These are phyloP conservation scores for Dipus sagitta DNA, from an alignment of 2,797 vertebrate species.

Conservation along the genomic window DNA sequence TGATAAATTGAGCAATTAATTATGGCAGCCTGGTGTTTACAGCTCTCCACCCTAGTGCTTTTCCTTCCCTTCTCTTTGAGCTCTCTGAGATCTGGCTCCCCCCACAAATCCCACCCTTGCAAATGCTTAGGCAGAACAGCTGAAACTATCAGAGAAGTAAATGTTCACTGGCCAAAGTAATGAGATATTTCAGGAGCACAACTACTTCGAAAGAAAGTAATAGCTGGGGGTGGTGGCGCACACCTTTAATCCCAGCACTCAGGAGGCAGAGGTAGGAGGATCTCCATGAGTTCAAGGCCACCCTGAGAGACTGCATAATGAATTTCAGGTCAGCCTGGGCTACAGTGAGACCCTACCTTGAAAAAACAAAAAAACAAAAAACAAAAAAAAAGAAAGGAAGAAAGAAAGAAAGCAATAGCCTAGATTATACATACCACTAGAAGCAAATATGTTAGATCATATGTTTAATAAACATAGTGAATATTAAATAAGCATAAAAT, in stretches of 20 bases:
- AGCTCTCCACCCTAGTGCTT: neutral
- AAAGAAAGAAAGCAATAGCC: conserved; percentile 43
- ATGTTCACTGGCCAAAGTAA: conserved; percentile 24
- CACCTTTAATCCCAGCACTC: no score
- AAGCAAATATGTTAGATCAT: conserved; percentile 39
- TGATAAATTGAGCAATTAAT: conserved; percentile 3
- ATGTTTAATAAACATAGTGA: conserved; percentile 43
- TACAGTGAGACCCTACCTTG: no score
- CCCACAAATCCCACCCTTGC: neutral
- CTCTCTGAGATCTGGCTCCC: conserved; percentile 7
- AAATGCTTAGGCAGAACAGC: conserved; percentile 22
- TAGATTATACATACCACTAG: conserved; percentile 36
- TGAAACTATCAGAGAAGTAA: conserved; percentile 59
- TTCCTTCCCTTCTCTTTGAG: neutral
- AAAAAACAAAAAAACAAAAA: no score
- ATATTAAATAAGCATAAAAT: conserved; percentile 52
- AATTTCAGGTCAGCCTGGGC: no score
- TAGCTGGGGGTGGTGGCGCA: neutral
- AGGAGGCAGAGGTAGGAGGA: no score
- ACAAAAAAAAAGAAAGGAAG: no score
- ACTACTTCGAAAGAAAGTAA: conserved; percentile 54
- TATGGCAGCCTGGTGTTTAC: neutral
- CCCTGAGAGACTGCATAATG: no score
- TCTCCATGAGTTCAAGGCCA: no score
- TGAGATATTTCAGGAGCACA: conserved; percentile 13